Evolutionary conservation across 2,888 invertebrate species (phyloP).

Genomic region (Prenolepis imparis): DNA sequence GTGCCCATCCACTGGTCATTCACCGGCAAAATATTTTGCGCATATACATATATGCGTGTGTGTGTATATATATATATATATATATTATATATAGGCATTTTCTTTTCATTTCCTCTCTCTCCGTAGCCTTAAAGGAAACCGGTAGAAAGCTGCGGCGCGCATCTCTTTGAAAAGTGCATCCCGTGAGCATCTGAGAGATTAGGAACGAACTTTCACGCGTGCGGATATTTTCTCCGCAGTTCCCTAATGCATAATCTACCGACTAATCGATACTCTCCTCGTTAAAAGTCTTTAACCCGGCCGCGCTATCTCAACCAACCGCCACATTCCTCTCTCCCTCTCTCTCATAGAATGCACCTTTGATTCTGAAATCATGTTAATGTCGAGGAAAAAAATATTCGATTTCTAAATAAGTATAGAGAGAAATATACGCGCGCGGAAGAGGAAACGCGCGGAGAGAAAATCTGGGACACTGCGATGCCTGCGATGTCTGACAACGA

Average conservation of each 20-base stretch:
- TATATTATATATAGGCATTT: slow-evolving; percentile 42
- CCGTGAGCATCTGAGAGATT: slow-evolving; percentile 63
- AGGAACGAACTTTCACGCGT: slow-evolving; percentile 73
- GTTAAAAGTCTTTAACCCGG: slow-evolving; percentile 29
- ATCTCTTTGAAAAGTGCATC: slow-evolving; percentile 69
- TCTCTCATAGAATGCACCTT: neutral
- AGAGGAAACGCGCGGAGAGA: neutral
- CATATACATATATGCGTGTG: slow-evolving; percentile 5
- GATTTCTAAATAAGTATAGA: slow-evolving; percentile 36
- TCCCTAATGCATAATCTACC: slow-evolving; percentile 53
- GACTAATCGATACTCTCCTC: slow-evolving; percentile 41
- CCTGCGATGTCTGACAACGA: neutral
- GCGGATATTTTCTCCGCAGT: slow-evolving; percentile 68
- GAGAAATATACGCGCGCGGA: neutral
- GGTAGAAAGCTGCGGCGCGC: slow-evolving; percentile 67
- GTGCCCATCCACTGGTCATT: slow-evolving; percentile 15
- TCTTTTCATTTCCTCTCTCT: slow-evolving; percentile 59
- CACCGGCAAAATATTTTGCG: slow-evolving; percentile 26
- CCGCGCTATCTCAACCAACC: slow-evolving; percentile 5
- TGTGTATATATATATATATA: slow-evolving; percentile 5
- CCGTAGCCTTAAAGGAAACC: slow-evolving; percentile 64
- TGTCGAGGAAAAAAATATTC: slow-evolving; percentile 5
- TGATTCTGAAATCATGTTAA: slow-evolving; percentile 7
- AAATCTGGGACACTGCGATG: slow-evolving; percentile 31
- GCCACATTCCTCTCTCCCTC: neutral